Percentiles rank a stretch among this genome's conserved stretches.
phyloP scores from a whole-genome alignment of 2,888 invertebrate species.

The Beris chalybata region DNA sequence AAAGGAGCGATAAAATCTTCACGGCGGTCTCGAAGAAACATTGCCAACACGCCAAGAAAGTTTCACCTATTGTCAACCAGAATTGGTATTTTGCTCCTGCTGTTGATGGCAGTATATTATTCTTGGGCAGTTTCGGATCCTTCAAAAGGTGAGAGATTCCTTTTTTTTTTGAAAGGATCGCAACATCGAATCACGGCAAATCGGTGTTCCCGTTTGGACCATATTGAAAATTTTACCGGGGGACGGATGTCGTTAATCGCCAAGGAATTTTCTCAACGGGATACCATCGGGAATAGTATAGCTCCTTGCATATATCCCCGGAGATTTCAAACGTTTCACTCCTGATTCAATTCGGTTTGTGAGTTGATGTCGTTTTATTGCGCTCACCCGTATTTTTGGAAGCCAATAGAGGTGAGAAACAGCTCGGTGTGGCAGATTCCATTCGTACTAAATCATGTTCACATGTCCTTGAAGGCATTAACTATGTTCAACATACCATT shows the following conservation, averaged over 20 bases:
- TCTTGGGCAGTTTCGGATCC: constrained; percentile 23
- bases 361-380: constrained; percentile 10
- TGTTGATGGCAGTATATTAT: constrained; percentile 37
- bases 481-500: constrained; percentile 11
- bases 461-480: constrained; percentile 30
- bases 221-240: constrained; percentile 14
- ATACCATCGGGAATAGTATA: neutral
- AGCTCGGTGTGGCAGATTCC: constrained; percentile 5
- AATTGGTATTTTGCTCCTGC: constrained; percentile 33
- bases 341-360: constrained; percentile 23
- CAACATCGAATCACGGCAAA: constrained; percentile 24
- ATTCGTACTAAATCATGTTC: constrained; percentile 7
- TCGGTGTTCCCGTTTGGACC: constrained; percentile 25
- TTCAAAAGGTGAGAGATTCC: constrained; percentile 22
- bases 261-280: constrained; percentile 29
- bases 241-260: constrained; percentile 35
- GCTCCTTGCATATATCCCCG: neutral
- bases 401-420: constrained; percentile 24
- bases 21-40: constrained; percentile 34
- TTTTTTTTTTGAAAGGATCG: constrained; percentile 23
- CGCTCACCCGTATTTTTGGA: constrained; percentile 10
- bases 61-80: constrained; percentile 35
- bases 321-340: constrained; percentile 20
- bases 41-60: constrained; percentile 29
- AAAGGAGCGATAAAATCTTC: constrained; percentile 37